Base-by-base conservation (phyloP, 1,140 invertebrate species). In the Brachionus asplanchnoidis region DNA sequence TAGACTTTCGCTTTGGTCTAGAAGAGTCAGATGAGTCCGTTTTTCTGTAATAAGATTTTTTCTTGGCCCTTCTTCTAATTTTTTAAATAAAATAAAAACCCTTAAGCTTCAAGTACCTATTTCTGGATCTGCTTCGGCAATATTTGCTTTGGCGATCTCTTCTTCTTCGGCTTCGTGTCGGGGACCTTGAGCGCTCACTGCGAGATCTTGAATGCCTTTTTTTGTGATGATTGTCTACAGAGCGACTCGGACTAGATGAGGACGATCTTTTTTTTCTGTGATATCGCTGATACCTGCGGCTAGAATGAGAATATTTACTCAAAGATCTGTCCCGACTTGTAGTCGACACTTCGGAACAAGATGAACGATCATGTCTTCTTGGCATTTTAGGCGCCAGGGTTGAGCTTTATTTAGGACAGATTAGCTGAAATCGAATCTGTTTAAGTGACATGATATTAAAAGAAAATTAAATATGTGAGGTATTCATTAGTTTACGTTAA, bases 311-410 rank as follows among this genome's bases (percentile, higher is more conserved):
- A 26, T 77, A 50, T 77, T 50, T 77, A 50, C 73, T 77, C 11
- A 28, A 50, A 12, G 73, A 77, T 23, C 73, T 46, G 32, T 77
- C 73, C 17, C 44, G 17, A 77, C 73, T 77, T 6, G 73, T 77
- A 11, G 73, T 77, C 11, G 73, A 77, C 2, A 50, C 12, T 50
- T 77, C 73, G n/a, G 73, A 77, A 50, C 73, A 77, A 23, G 73
- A 77, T 50, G 73, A 77, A 26, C 44, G 73, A 77, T 77, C 42
- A 26, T 77, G 73, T 77, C 44, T 77, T 50, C 73, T 26, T 14
- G 73, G 73, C 73, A 77, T 77, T 14, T 50, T 75, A 42, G 44
- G 44, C 14, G 14, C 44, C 44, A 11, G 44, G 44, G 12, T 46
- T 46, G 11, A 46, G 12, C 44, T 46, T 46, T 46, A 46, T 32